These are phyloP conservation scores for Tipula vernalis DNA, from an alignment of 2,888 invertebrate genomes.

Conservation along the genomic window DNA sequence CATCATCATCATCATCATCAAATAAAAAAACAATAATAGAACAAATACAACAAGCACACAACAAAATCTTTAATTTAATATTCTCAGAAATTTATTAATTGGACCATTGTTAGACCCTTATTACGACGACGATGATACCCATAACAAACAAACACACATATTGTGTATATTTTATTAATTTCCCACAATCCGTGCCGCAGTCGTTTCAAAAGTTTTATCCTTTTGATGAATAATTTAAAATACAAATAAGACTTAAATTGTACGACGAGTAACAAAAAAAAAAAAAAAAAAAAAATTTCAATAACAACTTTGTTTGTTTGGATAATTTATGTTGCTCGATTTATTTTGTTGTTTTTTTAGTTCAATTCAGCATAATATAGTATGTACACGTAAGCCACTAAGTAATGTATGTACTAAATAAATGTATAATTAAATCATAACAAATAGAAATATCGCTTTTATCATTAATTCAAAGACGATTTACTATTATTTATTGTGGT, in stretches of 20 bases:
- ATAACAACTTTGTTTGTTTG: background rate
- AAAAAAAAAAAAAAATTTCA: background rate
- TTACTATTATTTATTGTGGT: background rate
- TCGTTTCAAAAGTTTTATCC: background rate
- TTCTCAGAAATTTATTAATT: too few relatives aligned
- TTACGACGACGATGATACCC: background rate
- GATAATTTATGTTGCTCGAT: background rate
- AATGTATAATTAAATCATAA: background rate
- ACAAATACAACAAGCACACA: too few relatives aligned
- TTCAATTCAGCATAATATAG: background rate
- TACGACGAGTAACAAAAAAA: background rate
- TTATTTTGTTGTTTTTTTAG: background rate
- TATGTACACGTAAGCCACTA: background rate
- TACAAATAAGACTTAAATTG: background rate
- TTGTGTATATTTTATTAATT: background rate
- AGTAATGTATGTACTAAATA: background rate
- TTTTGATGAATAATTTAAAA: background rate
- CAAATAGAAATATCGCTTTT: background rate
- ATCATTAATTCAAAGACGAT: background rate
- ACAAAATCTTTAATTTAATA: too few relatives aligned
- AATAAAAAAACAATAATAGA: too few relatives aligned
- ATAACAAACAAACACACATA: background rate
- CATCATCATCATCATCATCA: too few relatives aligned
- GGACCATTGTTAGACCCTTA: too few relatives aligned
- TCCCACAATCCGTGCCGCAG: background rate